A percentile compares a stretch with the other conserved stretches of the same genome.
These are phyloP conservation scores for Passer domesticus DNA, from an alignment of 2,113 vertebrate genomes.

Conservation along the genomic window DNA sequence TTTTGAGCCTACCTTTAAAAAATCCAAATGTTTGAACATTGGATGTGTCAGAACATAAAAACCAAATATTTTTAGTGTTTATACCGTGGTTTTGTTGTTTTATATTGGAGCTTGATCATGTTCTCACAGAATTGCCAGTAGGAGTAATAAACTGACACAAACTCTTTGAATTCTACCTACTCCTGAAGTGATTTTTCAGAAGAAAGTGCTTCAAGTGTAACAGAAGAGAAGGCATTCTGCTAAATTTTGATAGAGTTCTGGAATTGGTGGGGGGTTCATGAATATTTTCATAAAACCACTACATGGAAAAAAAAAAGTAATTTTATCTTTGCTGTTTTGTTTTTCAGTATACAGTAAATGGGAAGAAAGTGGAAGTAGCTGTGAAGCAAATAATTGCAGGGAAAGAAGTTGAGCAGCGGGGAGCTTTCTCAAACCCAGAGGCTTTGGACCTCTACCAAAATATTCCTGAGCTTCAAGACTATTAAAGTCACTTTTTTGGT, in stretches of 20 bases:
- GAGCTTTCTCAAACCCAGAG: conserved; percentile 92
- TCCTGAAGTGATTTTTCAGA: background rate
- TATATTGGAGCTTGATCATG: background rate
- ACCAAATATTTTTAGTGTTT: background rate
- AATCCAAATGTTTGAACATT: background rate
- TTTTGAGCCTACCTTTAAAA: background rate
- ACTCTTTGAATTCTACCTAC: background rate
- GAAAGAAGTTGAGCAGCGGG: conserved; percentile 83
- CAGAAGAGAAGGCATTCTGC: background rate
- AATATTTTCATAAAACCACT: background rate
- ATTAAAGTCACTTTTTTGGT: conserved; percentile 66
- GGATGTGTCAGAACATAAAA: background rate
- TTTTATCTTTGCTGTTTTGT: background rate
- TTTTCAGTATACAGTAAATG: conserved; percentile 91
- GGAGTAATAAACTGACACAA: background rate
- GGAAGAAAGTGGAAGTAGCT: conserved; percentile 97
- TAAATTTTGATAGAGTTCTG: background rate
- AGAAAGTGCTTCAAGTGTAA: background rate
- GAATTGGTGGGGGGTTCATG: background rate
- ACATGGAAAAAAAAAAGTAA: background rate
- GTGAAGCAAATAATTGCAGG: conserved; percentile 94
- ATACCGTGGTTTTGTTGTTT: background rate
- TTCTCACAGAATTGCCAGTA: background rate
- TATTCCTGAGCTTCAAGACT: conserved; percentile 91
- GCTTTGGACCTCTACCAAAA: conserved; percentile 90